Conservation (phyloP, 2,797 vertebrate species). For the Argya squamiceps region DNA sequence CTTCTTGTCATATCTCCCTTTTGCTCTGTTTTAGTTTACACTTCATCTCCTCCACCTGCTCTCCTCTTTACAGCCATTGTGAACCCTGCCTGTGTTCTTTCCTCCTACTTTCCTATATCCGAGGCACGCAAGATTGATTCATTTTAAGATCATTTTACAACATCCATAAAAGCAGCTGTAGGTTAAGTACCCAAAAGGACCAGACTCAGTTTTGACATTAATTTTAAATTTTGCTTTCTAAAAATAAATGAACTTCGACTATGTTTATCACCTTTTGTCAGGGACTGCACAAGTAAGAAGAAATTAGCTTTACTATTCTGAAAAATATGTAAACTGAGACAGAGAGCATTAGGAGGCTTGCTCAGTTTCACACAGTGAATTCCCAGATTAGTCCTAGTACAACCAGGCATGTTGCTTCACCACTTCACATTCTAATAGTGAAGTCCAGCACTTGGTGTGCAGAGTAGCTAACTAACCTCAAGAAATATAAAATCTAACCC, state of each 20-base stretch:
- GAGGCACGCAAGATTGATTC: neutral
- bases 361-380: neutral
- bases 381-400: neutral
- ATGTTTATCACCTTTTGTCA: neutral
- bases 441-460: neutral
- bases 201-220: neutral
- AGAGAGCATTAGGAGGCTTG: neutral
- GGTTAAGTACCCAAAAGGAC: neutral
- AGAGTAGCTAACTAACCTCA: neutral
- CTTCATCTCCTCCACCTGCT: neutral
- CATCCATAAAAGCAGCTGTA: neutral
- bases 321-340: constrained; percentile 9
- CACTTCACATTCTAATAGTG: neutral
- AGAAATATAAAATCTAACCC: neutral
- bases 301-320: neutral
- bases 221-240: neutral
- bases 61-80: neutral
- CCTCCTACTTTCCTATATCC: neutral
- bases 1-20: neutral
- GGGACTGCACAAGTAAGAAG: neutral
- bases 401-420: neutral
- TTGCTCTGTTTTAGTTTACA: neutral
- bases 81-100: neutral
- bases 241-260: neutral
- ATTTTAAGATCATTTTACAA: neutral